Conservation (phyloP, 2,113 vertebrate species). For the Salvelinus alpinus region DNA sequence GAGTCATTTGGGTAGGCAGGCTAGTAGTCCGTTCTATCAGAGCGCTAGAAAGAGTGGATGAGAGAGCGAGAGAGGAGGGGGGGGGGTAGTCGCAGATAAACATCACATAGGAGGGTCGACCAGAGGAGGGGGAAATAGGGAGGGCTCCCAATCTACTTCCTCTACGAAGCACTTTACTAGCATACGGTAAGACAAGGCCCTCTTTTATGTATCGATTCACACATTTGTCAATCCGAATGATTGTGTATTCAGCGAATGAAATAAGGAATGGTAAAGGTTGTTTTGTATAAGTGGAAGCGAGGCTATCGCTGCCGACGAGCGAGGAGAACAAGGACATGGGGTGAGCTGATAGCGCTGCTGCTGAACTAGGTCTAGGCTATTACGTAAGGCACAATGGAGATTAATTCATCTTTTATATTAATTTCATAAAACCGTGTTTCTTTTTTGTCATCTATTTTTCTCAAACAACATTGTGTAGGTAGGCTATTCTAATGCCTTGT, state of each 20-base stretch:
- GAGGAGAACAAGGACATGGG: constrained; percentile 66
- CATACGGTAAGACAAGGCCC: constrained; percentile 64
- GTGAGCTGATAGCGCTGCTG: constrained; percentile 58
- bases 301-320: constrained; percentile 16
- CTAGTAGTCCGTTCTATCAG: constrained; percentile 13
- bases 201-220: constrained; percentile 23
- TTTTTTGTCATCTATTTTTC: background rate
- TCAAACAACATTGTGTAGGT: background rate
- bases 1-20: constrained; percentile 35
- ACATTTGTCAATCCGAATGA: constrained; percentile 29
- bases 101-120: constrained; percentile 56
- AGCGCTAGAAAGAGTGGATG: constrained; percentile 19
- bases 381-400: constrained; percentile 50
- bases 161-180: constrained; percentile 24
- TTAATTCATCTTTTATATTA: background rate
- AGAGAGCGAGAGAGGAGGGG: constrained; percentile 15
- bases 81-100: constrained; percentile 49
- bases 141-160: constrained; percentile 54
- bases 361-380: constrained; percentile 18
- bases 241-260: constrained; percentile 27
- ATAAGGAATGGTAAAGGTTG: constrained; percentile 12
- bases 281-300: constrained; percentile 10
- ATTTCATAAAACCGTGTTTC: background rate
- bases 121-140: constrained; percentile 52
- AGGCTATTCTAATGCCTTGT: background rate